Evolutionary conservation across 2,888 invertebrate genomes (phyloP).

Genomic region (Plagodis dolabraria): DNA sequence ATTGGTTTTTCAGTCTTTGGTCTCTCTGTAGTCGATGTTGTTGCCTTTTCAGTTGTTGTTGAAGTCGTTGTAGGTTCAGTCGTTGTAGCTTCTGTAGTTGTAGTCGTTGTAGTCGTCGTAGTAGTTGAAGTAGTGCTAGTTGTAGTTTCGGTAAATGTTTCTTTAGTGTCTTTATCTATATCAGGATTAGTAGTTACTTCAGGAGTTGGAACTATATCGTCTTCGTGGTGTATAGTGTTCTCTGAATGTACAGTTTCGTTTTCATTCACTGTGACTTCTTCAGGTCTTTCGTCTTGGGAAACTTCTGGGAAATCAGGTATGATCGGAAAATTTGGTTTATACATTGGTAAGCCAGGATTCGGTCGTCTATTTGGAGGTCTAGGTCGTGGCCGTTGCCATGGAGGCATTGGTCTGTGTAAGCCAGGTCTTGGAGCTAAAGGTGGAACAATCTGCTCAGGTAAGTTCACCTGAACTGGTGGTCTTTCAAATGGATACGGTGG

Average conservation of each 20-base stretch:
- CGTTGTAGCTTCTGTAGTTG: constrained; percentile 42
- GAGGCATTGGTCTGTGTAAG: constrained; percentile 86
- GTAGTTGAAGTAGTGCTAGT: constrained; percentile 47
- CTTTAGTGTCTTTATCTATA: constrained; percentile 48
- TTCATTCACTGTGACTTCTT: constrained; percentile 53
- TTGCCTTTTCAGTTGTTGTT: constrained; percentile 24
- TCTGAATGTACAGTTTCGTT: constrained; percentile 70
- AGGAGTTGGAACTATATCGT: constrained; percentile 49
- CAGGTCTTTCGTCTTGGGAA: constrained; percentile 30
- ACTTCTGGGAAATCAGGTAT: constrained; percentile 57
- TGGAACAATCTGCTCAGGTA: constrained; percentile 91
- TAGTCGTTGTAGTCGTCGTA: constrained; percentile 48
- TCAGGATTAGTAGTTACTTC: constrained; percentile 57
- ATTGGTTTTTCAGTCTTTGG: constrained; percentile 37
- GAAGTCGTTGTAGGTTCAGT: constrained; percentile 45
- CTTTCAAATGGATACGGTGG: constrained; percentile 92
- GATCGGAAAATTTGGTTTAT: constrained; percentile 85
- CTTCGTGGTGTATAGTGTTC: constrained; percentile 65
- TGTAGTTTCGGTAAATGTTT: constrained; percentile 48
- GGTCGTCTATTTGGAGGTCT: constrained; percentile 81
- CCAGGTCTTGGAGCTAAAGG: constrained; percentile 82
- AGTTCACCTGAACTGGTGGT: constrained; percentile 87
- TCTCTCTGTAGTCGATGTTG: constrained; percentile 34
- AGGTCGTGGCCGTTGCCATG: constrained; percentile 88
- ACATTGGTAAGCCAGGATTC: constrained; percentile 84